These are phyloP conservation scores for Hirtodrosophila histrioides DNA, from an alignment of 2,888 invertebrate genomes.

Conservation along the genomic window DNA sequence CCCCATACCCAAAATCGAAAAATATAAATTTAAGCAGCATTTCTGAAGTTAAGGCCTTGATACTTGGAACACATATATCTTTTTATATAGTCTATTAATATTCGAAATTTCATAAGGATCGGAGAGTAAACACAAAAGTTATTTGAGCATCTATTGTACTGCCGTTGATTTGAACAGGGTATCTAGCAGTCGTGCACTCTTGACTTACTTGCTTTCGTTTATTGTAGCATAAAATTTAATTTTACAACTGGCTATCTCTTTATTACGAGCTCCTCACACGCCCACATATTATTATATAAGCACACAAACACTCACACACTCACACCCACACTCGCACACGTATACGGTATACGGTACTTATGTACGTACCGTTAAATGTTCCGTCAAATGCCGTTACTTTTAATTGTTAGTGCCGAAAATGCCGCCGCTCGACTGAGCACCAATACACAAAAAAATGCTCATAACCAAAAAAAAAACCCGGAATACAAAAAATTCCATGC, in stretches of 20 bases:
- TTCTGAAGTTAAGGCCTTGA: too few species aligned
- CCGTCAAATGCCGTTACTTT: constrained; percentile 67
- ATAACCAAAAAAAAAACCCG: constrained; percentile 11
- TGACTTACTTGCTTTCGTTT: constrained; percentile 1
- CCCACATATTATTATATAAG: constrained; percentile 7
- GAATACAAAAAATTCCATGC: constrained; percentile 13
- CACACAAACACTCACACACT: constrained; percentile 1
- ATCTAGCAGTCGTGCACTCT: not conserved
- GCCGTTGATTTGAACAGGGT: not conserved
- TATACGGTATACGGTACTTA: not conserved
- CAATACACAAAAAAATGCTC: constrained; percentile 6
- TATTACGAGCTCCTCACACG: constrained; percentile 56
- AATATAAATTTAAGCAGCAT: too few species aligned
- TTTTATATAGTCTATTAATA: too few species aligned
- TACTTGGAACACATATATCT: too few species aligned
- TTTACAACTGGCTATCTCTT: constrained; percentile 65
- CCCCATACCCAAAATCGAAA: too few species aligned
- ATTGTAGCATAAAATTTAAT: constrained; percentile 68
- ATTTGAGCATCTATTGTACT: too few species aligned
- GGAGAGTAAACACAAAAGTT: too few species aligned
- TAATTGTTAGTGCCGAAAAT: constrained; percentile 73
- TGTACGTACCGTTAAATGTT: constrained; percentile 65
- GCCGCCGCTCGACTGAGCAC: constrained; percentile 51
- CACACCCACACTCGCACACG: not conserved
- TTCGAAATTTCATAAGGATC: too few species aligned